Percentiles rank a stretch among this genome's conserved stretches.
These are phyloP conservation scores for Stenotaenia linearis DNA, from an alignment of 2,888 invertebrate genomes.

Conservation along the genomic window DNA sequence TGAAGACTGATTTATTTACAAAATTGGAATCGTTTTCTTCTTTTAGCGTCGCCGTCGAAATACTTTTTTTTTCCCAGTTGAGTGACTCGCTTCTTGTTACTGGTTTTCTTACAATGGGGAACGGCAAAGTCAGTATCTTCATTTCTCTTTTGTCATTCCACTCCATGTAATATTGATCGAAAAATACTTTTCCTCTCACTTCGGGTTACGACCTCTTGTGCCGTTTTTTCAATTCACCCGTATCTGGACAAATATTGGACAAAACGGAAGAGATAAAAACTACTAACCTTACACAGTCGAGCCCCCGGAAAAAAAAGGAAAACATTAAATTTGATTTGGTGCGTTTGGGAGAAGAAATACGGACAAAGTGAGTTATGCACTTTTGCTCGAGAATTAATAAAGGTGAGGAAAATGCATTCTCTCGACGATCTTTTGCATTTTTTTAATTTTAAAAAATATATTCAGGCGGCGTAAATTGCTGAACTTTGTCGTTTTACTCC, in stretches of 20 bases:
- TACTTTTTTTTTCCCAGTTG: neutral
- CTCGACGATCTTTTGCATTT: no score
- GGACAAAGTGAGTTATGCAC: no score
- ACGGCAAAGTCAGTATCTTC: constrained; percentile 17
- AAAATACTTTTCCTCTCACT: constrained; percentile 26
- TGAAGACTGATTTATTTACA: no score
- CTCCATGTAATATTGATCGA: constrained; percentile 26
- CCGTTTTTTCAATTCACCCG: neutral
- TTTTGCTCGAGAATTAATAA: no score
- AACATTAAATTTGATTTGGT: neutral
- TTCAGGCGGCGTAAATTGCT: neutral
- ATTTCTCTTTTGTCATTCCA: constrained; percentile 6
- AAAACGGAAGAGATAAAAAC: neutral
- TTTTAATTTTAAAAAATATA: neutral
- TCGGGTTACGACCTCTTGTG: constrained; percentile 13
- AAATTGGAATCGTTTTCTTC: neutral
- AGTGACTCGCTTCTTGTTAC: neutral
- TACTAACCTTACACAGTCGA: neutral
- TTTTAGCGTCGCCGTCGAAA: neutral
- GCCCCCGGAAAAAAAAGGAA: neutral
- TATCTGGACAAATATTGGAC: constrained; percentile 20
- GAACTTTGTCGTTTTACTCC: neutral
- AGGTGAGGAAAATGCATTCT: no score
- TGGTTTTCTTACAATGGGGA: neutral
- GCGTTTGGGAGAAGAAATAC: no score